A percentile compares a stretch with the other conserved stretches of the same genome.
Evolutionary conservation across 2,113 vertebrate species (phyloP).

Genomic region (Otus sunia): DNA sequence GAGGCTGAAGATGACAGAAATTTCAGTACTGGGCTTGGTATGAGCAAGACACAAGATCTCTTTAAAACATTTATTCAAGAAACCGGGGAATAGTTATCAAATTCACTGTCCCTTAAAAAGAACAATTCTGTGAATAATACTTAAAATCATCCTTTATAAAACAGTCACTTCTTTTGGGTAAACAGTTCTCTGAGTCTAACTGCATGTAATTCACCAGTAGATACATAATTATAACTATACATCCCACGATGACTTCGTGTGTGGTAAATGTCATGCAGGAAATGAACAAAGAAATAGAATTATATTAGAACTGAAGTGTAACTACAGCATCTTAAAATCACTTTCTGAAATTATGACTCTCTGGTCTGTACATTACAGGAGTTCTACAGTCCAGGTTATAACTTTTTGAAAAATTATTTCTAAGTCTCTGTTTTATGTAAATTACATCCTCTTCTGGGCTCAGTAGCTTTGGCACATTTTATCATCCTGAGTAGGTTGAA

Average conservation of each 20-base stretch:
- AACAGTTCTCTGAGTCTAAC: conserved; percentile 2
- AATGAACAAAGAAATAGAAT: conserved; percentile 36
- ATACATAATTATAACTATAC: conserved; percentile 12
- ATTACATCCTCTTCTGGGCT: background rate
- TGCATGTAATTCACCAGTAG: background rate
- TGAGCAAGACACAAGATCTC: background rate
- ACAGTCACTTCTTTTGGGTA: background rate
- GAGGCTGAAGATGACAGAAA: background rate
- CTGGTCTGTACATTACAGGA: background rate
- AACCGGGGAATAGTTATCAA: background rate
- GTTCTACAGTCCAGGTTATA: background rate
- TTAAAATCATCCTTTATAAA: background rate
- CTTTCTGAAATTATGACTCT: conserved; percentile 4
- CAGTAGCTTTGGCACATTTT: background rate
- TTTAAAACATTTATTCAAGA: background rate
- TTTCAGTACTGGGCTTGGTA: background rate
- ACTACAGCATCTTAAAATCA: conserved; percentile 14
- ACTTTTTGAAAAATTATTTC: conserved; percentile 22
- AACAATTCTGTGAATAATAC: background rate
- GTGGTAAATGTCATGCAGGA: conserved; percentile 39
- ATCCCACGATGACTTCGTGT: background rate
- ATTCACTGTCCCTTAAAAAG: background rate
- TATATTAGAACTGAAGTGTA: conserved; percentile 18
- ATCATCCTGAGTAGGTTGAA: background rate
- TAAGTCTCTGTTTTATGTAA: conserved; percentile 25